phyloP scores from a whole-genome alignment of 1,140 invertebrate species.

The Amphibalanus amphitrite region DNA sequence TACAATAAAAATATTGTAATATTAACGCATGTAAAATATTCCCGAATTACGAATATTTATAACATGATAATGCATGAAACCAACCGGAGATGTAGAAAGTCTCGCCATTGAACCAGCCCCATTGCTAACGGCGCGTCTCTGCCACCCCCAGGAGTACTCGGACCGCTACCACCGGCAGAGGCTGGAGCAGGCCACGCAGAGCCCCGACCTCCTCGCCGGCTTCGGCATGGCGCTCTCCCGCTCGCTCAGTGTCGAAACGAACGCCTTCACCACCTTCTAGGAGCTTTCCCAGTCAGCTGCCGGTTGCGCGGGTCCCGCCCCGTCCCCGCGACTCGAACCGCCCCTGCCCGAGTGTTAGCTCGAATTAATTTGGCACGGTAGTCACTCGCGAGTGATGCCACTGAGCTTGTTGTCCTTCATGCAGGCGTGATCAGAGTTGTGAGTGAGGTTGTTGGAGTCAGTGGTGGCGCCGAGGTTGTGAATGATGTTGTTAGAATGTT shows the following conservation, averaged over 20 bases:
- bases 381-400: too few species aligned
- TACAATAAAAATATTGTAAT: too few species aligned
- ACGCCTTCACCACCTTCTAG: background rate
- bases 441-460: too few species aligned
- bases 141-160: background rate
- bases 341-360: background rate
- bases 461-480: too few species aligned
- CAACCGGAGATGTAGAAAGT: background rate
- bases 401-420: too few species aligned
- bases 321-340: too few species aligned
- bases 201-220: background rate
- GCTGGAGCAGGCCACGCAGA: background rate
- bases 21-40: background rate
- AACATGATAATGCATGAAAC: background rate
- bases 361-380: background rate
- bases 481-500: too few species aligned
- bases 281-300: too few species aligned
- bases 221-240: background rate
- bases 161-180: background rate
- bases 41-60: background rate
- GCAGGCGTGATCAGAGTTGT: too few species aligned
- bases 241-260: background rate
- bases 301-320: too few species aligned
- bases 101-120: background rate
- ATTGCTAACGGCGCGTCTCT: background rate